These are phyloP conservation scores for Anabas testudineus DNA, from an alignment of 2,797 vertebrate genomes.

Conservation along the genomic window DNA sequence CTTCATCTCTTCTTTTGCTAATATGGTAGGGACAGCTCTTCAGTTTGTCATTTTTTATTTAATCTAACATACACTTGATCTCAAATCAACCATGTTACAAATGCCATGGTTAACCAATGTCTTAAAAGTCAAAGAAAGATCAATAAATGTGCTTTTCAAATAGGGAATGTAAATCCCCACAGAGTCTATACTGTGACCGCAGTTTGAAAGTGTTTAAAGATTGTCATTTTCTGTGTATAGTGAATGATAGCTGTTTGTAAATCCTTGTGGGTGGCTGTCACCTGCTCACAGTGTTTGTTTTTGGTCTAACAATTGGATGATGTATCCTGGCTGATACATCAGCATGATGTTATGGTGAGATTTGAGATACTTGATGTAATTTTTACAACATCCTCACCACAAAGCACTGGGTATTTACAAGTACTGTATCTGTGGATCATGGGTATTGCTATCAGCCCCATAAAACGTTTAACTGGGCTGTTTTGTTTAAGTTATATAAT, in stretches of 20 bases:
- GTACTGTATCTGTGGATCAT: background rate
- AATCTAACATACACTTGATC: background rate
- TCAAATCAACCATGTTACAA: background rate
- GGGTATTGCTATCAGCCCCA: background rate
- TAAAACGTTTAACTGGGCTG: background rate
- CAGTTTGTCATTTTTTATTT: slow-evolving; percentile 18
- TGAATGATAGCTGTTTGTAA: background rate
- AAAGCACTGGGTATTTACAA: no score
- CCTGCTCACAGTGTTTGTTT: background rate
- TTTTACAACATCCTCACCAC: no score
- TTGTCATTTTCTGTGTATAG: background rate
- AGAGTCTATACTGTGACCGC: no score
- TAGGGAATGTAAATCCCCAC: no score
- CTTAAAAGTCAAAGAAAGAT: background rate
- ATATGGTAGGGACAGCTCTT: slow-evolving; percentile 87
- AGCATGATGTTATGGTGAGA: no score
- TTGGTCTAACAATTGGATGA: background rate
- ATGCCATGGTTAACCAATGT: background rate
- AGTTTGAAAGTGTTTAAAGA: no score
- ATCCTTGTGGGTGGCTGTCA: background rate
- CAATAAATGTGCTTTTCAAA: background rate
- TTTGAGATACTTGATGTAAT: no score
- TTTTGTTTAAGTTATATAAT: no score
- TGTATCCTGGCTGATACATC: background rate
- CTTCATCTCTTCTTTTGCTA: slow-evolving; percentile 91